Evolutionary conservation across 2,888 invertebrate species (phyloP).

Genomic region (Limnephilus auricula): DNA sequence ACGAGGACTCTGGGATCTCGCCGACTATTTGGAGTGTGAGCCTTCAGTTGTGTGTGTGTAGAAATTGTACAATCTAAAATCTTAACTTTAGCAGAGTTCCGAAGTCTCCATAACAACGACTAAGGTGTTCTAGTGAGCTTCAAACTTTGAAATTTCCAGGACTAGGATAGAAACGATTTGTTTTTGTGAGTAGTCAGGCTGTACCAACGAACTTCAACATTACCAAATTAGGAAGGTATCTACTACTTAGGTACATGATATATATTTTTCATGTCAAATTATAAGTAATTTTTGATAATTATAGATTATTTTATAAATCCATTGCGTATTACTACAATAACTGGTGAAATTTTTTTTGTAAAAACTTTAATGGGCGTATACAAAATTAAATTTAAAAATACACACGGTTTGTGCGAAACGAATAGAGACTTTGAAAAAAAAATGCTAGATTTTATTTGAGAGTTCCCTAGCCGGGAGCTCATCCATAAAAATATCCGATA

Average conservation of each 20-base stretch:
- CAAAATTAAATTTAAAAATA: background rate
- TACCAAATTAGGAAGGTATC: background rate
- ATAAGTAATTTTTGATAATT: no score
- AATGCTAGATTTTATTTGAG: background rate
- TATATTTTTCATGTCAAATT: no score
- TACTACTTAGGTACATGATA: no score
- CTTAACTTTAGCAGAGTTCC: background rate
- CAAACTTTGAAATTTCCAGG: constrained; percentile 2
- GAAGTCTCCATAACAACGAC: background rate
- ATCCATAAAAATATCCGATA: background rate
- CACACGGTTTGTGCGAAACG: background rate
- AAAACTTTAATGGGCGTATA: no score
- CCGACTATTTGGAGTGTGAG: background rate
- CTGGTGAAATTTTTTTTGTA: no score
- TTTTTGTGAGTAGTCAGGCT: background rate
- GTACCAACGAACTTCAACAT: background rate
- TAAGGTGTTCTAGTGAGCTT: background rate
- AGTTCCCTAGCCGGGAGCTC: background rate
- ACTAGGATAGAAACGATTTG: background rate
- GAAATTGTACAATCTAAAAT: background rate
- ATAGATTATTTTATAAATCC: no score
- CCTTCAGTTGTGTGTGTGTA: constrained; percentile 22
- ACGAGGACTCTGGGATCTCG: background rate
- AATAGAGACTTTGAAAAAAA: background rate
- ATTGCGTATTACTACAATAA: no score